Conservation (phyloP, 2,888 invertebrate genomes). For the Apamea anceps region DNA sequence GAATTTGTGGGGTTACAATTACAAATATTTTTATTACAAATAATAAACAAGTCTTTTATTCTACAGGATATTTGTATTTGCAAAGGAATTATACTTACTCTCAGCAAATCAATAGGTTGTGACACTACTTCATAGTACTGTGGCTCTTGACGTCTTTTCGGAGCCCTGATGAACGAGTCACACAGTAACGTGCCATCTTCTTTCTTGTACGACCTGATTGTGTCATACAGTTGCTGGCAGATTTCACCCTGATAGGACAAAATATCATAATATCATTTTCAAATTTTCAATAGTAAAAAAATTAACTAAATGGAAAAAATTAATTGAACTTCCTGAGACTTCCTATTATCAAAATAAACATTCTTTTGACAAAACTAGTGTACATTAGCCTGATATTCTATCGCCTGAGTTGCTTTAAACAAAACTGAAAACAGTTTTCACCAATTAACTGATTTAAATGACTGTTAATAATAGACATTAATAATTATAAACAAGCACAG, state of each 20-base stretch:
- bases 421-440: not conserved
- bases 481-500: not conserved
- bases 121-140: constrained; percentile 97
- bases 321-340: not conserved
- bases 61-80: no score
- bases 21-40: not conserved
- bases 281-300: no score
- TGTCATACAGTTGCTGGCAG: constrained; percentile 98
- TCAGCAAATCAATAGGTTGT: constrained; percentile 98
- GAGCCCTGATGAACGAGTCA: constrained; percentile 98
- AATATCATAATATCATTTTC: not conserved
- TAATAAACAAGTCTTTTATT: not conserved
- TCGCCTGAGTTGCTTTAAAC: no score
- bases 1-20: not conserved
- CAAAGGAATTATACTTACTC: constrained; percentile 81
- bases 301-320: not conserved
- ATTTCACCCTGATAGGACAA: constrained; percentile 92
- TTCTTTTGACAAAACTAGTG: not conserved
- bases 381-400: not conserved
- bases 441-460: not conserved
- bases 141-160: constrained; percentile 97
- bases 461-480: not conserved
- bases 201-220: constrained; percentile 96
- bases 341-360: not conserved
- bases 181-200: constrained; percentile 97